These are phyloP conservation scores for Drosophila kurseongensis DNA, from an alignment of 1,140 invertebrate genomes.

Conservation along the genomic window DNA sequence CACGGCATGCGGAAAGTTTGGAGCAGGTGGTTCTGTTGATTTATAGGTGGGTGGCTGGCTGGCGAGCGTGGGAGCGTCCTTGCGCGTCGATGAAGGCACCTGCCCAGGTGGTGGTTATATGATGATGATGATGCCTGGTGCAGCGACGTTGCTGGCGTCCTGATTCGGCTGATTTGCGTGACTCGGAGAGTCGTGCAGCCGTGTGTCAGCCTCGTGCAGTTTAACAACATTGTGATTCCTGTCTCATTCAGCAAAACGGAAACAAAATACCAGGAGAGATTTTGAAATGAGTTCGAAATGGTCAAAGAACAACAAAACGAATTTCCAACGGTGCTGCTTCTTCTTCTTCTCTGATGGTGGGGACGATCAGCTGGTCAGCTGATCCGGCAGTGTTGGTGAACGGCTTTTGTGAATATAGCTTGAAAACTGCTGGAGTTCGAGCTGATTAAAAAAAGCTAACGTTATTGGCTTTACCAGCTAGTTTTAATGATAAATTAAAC, in stretches of 20 bases:
- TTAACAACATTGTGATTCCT: slow-evolving; percentile 61
- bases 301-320: not conserved
- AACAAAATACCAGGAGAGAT: slow-evolving; percentile 8
- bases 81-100: slow-evolving; percentile 12
- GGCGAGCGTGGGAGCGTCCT: not conserved
- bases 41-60: not conserved
- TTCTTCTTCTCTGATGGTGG: slow-evolving; percentile 8
- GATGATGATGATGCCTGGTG: not conserved
- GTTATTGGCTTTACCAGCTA: no score
- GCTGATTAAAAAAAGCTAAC: no score
- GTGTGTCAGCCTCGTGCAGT: slow-evolving; percentile 58
- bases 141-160: not conserved
- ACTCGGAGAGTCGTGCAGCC: slow-evolving; percentile 50
- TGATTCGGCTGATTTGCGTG: slow-evolving; percentile 34
- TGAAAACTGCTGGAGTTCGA: not conserved
- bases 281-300: slow-evolving; percentile 14
- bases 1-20: slow-evolving; percentile 11
- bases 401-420: not conserved
- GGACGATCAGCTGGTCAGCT: slow-evolving; percentile 10
- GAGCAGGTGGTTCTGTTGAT: not conserved
- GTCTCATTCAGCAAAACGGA: slow-evolving; percentile 31
- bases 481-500: no score
- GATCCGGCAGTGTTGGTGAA: not conserved
- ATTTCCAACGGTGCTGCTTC: slow-evolving; percentile 1
- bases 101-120: slow-evolving; percentile 30